Conservation (phyloP, 2,797 vertebrate species). For the Aotus griseimembra region DNA sequence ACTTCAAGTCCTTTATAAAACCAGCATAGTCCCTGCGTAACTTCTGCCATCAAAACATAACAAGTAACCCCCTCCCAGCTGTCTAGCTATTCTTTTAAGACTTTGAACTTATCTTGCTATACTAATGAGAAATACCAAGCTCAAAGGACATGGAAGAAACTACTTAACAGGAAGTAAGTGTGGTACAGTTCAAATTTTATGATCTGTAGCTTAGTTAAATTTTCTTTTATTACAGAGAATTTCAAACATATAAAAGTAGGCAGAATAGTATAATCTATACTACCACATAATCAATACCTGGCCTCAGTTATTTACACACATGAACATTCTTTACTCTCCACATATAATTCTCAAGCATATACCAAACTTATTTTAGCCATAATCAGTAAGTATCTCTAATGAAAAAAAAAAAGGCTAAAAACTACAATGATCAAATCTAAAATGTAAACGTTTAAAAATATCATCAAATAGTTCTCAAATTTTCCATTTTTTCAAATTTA, state of each 20-base stretch:
- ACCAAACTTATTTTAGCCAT: constrained; percentile 9
- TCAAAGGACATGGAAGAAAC: constrained; percentile 36
- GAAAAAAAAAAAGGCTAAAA: constrained; percentile 17
- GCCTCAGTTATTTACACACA: neutral
- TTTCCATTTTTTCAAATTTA: neutral
- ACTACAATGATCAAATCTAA: neutral
- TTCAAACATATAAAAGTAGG: constrained; percentile 25
- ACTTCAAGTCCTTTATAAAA: constrained; percentile 43
- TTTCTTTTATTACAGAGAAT: neutral
- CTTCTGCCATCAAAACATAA: neutral
- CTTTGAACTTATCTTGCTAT: neutral
- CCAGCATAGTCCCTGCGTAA: neutral
- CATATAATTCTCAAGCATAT: constrained; percentile 30
- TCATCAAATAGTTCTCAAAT: constrained; percentile 24
- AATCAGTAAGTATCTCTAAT: neutral
- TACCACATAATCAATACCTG: neutral
- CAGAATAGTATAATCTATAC: constrained; percentile 15
- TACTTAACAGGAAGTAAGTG: neutral
- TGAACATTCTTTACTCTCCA: neutral
- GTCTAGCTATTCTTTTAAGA: neutral
- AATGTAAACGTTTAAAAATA: neutral
- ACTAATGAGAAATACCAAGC: constrained; percentile 28
- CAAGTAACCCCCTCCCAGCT: neutral
- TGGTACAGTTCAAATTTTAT: constrained; percentile 18
- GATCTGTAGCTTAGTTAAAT: neutral